Evolutionary conservation across 2,888 invertebrate genomes (phyloP).

Genomic region (Pollenia angustigena): DNA sequence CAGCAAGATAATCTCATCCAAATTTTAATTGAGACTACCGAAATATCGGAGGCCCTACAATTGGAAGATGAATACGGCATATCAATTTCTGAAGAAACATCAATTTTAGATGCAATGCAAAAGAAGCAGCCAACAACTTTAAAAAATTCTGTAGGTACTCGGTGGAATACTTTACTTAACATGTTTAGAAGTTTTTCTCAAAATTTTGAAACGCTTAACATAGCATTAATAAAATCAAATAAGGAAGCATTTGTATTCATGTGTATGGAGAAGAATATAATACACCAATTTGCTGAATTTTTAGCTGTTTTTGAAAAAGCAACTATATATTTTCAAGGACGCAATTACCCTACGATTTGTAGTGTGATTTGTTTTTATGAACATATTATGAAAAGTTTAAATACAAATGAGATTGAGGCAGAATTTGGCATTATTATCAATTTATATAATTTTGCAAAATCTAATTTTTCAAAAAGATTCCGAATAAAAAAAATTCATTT

Average conservation of each 20-base stretch:
- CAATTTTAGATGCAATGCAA: not conserved
- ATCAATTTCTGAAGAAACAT: not conserved
- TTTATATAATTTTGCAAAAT: not conserved
- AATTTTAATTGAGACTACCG: conserved; percentile 7
- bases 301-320: conserved; percentile 39
- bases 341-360: conserved; percentile 26
- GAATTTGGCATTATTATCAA: not conserved
- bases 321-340: conserved; percentile 30
- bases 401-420: not conserved
- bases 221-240: not conserved
- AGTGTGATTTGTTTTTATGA: conserved; percentile 27
- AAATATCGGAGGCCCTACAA: conserved; percentile 19
- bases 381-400: not conserved
- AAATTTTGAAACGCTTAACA: not conserved
- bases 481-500: conserved; percentile 18
- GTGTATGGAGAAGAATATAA: conserved; percentile 16
- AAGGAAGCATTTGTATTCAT: not conserved
- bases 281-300: conserved; percentile 24
- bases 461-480: not conserved
- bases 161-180: conserved; percentile 32
- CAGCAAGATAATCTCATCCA: conserved; percentile 7
- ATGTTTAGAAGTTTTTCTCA: conserved; percentile 10
- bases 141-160: conserved; percentile 39
- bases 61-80: conserved; percentile 28
- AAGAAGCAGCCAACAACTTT: not conserved